Evolutionary conservation across 2,113 vertebrate species (phyloP), one percentile per base, ranked within the genome.

Genomic region (Trichechus manatus): DNA sequence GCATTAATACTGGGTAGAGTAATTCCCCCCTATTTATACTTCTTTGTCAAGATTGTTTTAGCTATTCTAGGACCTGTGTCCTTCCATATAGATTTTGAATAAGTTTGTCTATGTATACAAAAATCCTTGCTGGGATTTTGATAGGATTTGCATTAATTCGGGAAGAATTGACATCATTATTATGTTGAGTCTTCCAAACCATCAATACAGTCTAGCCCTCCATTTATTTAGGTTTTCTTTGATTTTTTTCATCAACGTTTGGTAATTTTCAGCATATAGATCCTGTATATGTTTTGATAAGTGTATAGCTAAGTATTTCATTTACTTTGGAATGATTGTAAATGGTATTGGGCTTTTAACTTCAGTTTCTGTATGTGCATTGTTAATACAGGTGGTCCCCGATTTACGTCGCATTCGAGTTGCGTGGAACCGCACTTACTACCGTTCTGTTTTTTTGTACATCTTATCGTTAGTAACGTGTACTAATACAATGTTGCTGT

Each of bases 101-200:
- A 56, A 56, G 53, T 56, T 56, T 56, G 15, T 56, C 53, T 56
- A 56, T 56, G 53, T 56, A 56, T 56, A 56, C 14, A 56, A 56
- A 56, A 56, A 17, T 56, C 53, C 53, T 56, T 56, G 53, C 53
- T 56, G 53, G 14, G 53, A 17, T 56, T 56, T 56, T 56, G 53
- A 56, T 56, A 56, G 53, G 53, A 56, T 56, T 56, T 56, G 14
- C 53, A 56, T 56, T 56, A 56, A 17, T 56, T 56, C 13, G 9
- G n/a, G 20, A 42, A 53, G 23, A 94, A 88, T 31, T 88, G 77
- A 88, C 64, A 82, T 88, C 61, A 63, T 94, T 63, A 78, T 93
- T 29, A 79, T 47, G 36, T 42, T 68, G 61, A 68, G 6, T 68
- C 44, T 79, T 93, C 29, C 61, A 68, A 9, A 42, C 13, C 50